These are phyloP conservation scores for Oreochromis grahami DNA, from an alignment of 2,797 vertebrate genomes.

Conservation along the genomic window DNA sequence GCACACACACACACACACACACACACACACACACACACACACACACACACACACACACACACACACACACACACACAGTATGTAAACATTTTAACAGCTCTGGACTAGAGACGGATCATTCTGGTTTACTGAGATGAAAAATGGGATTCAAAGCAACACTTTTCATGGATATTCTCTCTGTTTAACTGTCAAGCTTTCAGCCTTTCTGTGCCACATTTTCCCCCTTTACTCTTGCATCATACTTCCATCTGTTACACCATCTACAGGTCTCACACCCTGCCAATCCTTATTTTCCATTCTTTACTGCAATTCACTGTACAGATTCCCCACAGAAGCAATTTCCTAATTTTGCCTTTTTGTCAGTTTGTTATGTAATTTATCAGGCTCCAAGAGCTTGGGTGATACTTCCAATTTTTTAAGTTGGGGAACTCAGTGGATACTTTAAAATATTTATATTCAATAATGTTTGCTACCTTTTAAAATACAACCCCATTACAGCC, in stretches of 20 bases:
- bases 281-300: background rate
- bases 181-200: slow-evolving; percentile 5
- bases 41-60: fast-evolving
- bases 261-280: background rate
- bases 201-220: slow-evolving; percentile 1
- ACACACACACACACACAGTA: background rate
- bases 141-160: background rate
- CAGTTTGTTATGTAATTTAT: background rate
- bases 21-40: fast-evolving
- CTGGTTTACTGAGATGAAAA: slow-evolving; percentile 16
- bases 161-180: background rate
- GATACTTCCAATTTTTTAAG: background rate
- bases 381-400: background rate
- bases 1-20: fast-evolving
- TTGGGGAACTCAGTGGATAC: background rate
- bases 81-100: slow-evolving; percentile 5
- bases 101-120: slow-evolving; percentile 11
- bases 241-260: slow-evolving; percentile 3
- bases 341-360: background rate
- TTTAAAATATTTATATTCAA: background rate
- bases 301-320: background rate
- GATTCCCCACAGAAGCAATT: background rate
- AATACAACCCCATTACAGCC: background rate
- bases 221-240: slow-evolving; percentile 7
- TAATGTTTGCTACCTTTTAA: background rate